Base-by-base conservation (phyloP, 2,113 vertebrate genomes). In the Penelope pileata region DNA sequence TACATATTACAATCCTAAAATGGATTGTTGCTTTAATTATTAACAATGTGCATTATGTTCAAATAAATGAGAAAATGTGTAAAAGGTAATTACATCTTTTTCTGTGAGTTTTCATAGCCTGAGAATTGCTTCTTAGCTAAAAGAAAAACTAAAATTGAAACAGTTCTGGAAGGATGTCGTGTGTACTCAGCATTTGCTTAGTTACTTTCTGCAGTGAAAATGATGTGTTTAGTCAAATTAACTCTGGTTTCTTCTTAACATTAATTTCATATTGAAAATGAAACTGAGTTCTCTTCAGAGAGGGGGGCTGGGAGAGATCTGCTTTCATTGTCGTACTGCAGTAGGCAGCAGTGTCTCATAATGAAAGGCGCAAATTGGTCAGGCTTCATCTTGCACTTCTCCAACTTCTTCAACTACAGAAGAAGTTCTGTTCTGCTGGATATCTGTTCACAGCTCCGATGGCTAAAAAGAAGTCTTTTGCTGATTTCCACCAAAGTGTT, bases 201-300 rank as follows among this genome's bases (percentile, higher is more conserved):
- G 13, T 83, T 91, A 47, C 32, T 80, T 94, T 92, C 56, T 82
- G 4, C 62, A 72, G 16, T 51, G 47, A 72, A 86, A 56, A 40
- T 58, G 30, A 30, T 60, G 9, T 58, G 18, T 19, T 32, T 83
- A 43, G 16, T 63, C 22, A 86, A 56, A 79, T 64, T 50, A 54
- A 45, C 36, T 34, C 32, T 62, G 23, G 47, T 47, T 74, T 17
- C 15, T 53, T 79, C 47, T 15, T 53, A 51, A 10, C 27, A 15
- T 27, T 42, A 27, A 19, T 47, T 67, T 80, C 6, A 8, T n/a
- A 26, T 59, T 51, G 78, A 22, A 86, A 40, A 24, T n/a, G 12
- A 23, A 85, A 70, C 32, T 26, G 40, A n/a, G 26, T 66, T 86
- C 70, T 82, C 51, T 40, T 11, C 59, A 43, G 42, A 62, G 53